phyloP scores from a whole-genome alignment of 2,113 vertebrate species.

The Heptranchias perlo region DNA sequence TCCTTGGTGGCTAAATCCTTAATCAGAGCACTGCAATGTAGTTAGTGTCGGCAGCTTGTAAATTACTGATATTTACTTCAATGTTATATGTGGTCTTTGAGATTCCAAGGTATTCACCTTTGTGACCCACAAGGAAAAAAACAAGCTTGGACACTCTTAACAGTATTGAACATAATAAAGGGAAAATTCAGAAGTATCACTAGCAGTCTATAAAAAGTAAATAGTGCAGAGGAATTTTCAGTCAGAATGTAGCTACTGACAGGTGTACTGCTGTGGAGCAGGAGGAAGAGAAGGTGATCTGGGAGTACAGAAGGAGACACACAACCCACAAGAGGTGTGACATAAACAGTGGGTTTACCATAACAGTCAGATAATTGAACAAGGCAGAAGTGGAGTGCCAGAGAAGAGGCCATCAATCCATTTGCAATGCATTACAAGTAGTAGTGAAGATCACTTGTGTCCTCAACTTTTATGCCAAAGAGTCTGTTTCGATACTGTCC shows the following conservation, averaged over 20 bases:
- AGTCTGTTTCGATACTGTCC: too few relatives aligned
- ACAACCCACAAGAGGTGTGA: background rate
- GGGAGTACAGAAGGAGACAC: background rate
- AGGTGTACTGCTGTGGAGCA: background rate
- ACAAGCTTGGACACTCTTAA: background rate
- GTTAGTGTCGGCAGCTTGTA: background rate
- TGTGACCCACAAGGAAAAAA: background rate
- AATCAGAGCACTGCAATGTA: background rate
- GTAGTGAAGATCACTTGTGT: background rate
- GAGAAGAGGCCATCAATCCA: background rate
- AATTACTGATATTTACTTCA: background rate
- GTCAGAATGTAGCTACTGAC: background rate
- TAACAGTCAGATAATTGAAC: background rate
- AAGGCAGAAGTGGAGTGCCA: background rate
- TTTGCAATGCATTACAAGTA: background rate
- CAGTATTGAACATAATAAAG: background rate
- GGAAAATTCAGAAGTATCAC: background rate
- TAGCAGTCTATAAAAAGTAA: background rate
- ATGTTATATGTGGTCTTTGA: background rate
- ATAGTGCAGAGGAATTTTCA: background rate
- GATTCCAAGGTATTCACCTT: background rate
- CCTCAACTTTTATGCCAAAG: background rate
- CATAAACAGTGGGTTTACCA: too few relatives aligned
- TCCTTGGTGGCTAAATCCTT: background rate
- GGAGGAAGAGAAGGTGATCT: background rate